A percentile compares a stretch with the other conserved stretches of the same genome.
These are phyloP conservation scores for Lithosia quadra DNA, from an alignment of 2,888 invertebrate species.

Conservation along the genomic window DNA sequence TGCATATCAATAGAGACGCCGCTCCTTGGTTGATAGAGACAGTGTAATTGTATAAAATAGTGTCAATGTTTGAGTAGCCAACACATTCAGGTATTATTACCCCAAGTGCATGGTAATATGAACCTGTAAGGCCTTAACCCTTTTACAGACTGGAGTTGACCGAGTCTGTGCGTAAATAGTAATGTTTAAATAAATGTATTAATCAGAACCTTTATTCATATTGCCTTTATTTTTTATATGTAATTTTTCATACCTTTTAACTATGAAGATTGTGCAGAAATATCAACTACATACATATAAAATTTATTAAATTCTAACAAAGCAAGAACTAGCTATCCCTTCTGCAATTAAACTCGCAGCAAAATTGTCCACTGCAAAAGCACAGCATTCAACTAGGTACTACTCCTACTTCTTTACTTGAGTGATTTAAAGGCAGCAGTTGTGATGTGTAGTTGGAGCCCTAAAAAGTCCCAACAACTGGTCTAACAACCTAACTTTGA, in stretches of 20 bases:
- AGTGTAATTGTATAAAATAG: slow-evolving; percentile 76
- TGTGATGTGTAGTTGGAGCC: too few relatives aligned
- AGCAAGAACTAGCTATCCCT: neutral
- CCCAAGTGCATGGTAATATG: neutral
- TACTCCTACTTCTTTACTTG: neutral
- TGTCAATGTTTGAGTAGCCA: slow-evolving; percentile 72
- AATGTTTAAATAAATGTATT: neutral
- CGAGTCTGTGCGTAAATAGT: neutral
- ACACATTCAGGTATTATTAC: slow-evolving; percentile 58
- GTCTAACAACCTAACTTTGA: too few relatives aligned
- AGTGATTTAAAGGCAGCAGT: neutral
- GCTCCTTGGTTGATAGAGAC: slow-evolving; percentile 71
- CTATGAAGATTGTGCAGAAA: too few relatives aligned
- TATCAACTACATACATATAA: too few relatives aligned
- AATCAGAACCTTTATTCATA: too few relatives aligned
- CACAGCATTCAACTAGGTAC: neutral
- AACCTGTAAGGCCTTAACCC: neutral
- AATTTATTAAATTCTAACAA: neutral
- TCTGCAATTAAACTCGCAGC: neutral
- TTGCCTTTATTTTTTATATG: too few relatives aligned
- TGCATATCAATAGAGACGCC: slow-evolving; percentile 76
- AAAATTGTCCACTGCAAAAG: neutral
- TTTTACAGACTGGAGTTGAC: neutral
- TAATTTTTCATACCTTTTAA: too few relatives aligned
- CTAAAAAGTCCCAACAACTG: too few relatives aligned